These are phyloP conservation scores for Notothenia rossii DNA, from an alignment of 2,113 vertebrate species.

Conservation along the genomic window DNA sequence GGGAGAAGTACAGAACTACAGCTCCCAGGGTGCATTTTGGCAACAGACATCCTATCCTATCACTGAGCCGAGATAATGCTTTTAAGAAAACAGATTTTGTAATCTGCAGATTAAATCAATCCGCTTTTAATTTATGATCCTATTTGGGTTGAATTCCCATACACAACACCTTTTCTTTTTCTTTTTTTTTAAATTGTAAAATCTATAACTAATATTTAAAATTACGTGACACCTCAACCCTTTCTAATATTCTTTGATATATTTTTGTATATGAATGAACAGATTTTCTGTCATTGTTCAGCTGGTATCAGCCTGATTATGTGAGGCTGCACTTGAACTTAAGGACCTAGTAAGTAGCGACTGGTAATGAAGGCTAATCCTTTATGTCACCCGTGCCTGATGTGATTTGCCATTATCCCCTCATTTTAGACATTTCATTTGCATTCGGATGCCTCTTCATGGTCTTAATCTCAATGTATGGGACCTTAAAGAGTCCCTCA, in stretches of 20 bases:
- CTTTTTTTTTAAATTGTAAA: too few species aligned
- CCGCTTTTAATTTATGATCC: background rate
- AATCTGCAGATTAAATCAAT: background rate
- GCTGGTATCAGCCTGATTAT: background rate
- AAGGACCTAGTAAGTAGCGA: background rate
- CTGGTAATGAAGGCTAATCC: too few species aligned
- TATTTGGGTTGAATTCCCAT: background rate
- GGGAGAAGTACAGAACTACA: background rate
- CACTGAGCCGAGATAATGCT: background rate
- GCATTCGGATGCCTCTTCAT: background rate
- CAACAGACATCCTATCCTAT: background rate
- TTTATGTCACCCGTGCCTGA: background rate
- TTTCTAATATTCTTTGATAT: background rate
- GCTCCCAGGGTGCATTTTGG: background rate
- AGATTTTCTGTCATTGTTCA: background rate
- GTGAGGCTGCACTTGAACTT: background rate
- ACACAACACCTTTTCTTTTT: too few species aligned
- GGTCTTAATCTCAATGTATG: background rate
- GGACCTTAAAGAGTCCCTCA: constrained; percentile 26
- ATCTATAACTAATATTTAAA: too few species aligned
- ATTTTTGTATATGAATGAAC: background rate
- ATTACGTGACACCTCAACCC: too few species aligned
- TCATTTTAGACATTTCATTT: constrained; percentile 42
- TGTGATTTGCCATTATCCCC: background rate
- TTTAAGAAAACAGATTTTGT: background rate